Percentiles rank a stretch among this genome's conserved stretches.
These are phyloP conservation scores for Halictus rubicundus DNA, from an alignment of 1,140 invertebrate genomes.

Conservation along the genomic window DNA sequence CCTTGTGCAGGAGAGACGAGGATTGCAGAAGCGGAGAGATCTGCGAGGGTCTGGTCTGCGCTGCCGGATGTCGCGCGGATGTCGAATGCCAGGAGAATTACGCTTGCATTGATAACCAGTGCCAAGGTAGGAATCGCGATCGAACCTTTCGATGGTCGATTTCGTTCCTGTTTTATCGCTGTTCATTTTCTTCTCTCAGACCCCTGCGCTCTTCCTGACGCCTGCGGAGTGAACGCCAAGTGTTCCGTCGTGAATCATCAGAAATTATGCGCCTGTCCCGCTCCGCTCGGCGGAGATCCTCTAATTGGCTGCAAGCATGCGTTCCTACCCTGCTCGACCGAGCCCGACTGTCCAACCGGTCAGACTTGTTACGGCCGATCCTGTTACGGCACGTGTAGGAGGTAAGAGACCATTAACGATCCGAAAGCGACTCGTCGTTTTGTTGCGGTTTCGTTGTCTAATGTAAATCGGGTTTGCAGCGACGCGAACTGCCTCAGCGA, in stretches of 20 bases:
- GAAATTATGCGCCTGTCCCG: slow-evolving; percentile 87
- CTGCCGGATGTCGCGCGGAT: slow-evolving; percentile 90
- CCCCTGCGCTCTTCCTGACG: slow-evolving; percentile 86
- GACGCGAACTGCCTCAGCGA: slow-evolving; percentile 90
- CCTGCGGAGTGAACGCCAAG: slow-evolving; percentile 91
- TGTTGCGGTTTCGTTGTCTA: background rate
- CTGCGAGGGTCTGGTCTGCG: slow-evolving; percentile 89
- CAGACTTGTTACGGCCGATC: slow-evolving; percentile 87
- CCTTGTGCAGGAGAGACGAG: slow-evolving; percentile 87
- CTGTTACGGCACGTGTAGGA: slow-evolving; percentile 88
- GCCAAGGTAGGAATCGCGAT: slow-evolving; percentile 77
- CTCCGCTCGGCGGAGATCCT: slow-evolving; percentile 88
- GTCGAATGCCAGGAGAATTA: slow-evolving; percentile 86
- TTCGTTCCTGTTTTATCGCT: background rate
- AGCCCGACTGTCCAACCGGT: slow-evolving; percentile 85
- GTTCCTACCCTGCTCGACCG: slow-evolving; percentile 82
- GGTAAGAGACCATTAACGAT: slow-evolving; percentile 76
- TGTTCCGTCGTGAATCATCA: slow-evolving; percentile 87
- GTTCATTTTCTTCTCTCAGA: slow-evolving; percentile 71
- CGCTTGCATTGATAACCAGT: slow-evolving; percentile 88
- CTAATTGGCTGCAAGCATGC: slow-evolving; percentile 86
- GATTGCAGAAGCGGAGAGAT: slow-evolving; percentile 92
- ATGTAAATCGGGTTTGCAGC: slow-evolving; percentile 76
- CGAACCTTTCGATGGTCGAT: too few relatives aligned
- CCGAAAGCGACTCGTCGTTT: background rate